phyloP scores from a whole-genome alignment of 1,140 invertebrate genomes.

The Microplitis mediator region DNA sequence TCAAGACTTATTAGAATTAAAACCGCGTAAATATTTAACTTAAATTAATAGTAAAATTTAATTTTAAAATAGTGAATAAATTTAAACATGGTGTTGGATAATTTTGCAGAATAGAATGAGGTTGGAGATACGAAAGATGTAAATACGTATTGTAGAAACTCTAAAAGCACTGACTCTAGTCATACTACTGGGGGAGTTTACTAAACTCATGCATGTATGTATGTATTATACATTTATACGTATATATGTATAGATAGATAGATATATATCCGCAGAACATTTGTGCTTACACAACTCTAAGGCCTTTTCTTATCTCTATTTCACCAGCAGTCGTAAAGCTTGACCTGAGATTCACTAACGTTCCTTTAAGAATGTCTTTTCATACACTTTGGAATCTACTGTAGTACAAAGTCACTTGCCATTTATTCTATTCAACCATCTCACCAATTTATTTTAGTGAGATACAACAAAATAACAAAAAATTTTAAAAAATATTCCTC shows the following conservation, averaged over 20 bases:
- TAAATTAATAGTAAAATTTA: too few species aligned
- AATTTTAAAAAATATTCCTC: background rate
- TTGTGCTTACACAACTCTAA: background rate
- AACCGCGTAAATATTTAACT: too few species aligned
- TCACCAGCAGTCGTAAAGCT: constrained; percentile 18
- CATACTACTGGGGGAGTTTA: background rate
- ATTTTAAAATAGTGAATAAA: background rate
- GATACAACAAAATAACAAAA: too few species aligned
- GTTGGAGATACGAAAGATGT: background rate
- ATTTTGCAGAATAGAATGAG: background rate
- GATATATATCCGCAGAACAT: background rate
- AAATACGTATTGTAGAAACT: background rate
- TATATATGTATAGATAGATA: background rate
- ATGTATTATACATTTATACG: background rate
- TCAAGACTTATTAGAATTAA: too few species aligned
- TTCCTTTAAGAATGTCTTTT: constrained; percentile 5
- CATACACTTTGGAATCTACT: constrained; percentile 11
- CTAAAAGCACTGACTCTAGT: background rate
- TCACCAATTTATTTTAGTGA: too few species aligned
- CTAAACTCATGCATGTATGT: background rate
- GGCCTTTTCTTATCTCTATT: constrained; percentile 17
- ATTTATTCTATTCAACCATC: background rate
- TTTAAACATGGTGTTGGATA: background rate
- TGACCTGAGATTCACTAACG: constrained; percentile 13
- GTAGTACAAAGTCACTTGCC: background rate